Evolutionary conservation across 1,140 invertebrate species (phyloP).

Genomic region (Bombus breviceps): DNA sequence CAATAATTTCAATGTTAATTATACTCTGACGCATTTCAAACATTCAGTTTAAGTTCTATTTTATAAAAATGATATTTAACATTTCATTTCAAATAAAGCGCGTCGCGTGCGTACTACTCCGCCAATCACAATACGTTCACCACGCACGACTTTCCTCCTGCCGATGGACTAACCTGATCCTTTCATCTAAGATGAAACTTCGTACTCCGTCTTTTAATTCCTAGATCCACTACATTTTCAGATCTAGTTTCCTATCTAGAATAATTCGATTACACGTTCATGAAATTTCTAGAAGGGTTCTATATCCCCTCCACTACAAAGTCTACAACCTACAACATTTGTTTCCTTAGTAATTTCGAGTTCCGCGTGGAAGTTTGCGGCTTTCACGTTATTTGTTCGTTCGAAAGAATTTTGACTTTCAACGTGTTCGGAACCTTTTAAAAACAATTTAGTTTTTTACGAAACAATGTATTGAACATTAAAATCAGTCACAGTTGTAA

Average conservation of each 20-base stretch:
- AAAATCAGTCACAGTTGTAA: not conserved
- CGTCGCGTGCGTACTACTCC: no score
- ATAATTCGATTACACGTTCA: not conserved
- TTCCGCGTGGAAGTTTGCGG: not conserved
- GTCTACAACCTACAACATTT: not conserved
- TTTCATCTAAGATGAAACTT: no score
- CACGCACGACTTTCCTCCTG: no score
- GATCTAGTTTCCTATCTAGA: conserved; percentile 12
- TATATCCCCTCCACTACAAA: not conserved
- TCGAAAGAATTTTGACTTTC: not conserved
- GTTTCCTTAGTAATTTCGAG: conserved; percentile 45
- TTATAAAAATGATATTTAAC: no score
- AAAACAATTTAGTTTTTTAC: not conserved
- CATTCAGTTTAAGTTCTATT: no score
- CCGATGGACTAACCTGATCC: no score
- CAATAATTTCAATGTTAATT: no score
- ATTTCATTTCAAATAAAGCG: no score
- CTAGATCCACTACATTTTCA: not conserved
- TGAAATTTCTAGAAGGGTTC: conserved; percentile 46
- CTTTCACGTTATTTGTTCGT: conserved; percentile 2
- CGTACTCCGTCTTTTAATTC: not conserved
- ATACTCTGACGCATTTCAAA: no score
- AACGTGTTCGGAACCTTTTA: not conserved
- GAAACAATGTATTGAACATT: not conserved
- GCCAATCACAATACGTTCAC: no score